These are phyloP conservation scores for Petrolisthes cinctipes DNA, from an alignment of 2,888 invertebrate species.

Conservation along the genomic window DNA sequence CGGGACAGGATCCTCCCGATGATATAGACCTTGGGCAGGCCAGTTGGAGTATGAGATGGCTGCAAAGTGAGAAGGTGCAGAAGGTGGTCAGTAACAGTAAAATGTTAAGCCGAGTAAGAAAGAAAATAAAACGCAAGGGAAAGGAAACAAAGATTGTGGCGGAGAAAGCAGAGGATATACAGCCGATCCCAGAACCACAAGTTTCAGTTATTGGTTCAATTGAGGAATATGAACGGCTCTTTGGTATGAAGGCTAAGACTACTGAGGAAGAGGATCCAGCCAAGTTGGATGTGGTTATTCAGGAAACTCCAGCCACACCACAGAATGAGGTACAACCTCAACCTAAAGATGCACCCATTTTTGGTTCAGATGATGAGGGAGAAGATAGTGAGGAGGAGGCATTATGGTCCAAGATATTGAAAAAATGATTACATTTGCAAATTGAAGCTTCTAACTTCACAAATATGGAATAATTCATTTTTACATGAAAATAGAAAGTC, in stretches of 20 bases:
- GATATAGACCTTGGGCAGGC: conserved; percentile 52
- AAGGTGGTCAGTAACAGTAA: conserved; percentile 67
- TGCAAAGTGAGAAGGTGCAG: conserved; percentile 67
- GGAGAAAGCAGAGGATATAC: conserved; percentile 40
- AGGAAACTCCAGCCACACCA: conserved; percentile 6
- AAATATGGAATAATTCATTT: too few relatives aligned
- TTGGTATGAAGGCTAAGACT: conserved; percentile 66
- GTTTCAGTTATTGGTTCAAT: conserved; percentile 68
- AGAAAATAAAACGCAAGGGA: conserved; percentile 65
- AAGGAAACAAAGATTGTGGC: conserved; percentile 49
- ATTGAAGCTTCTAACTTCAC: too few relatives aligned
- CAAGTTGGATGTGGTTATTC: background rate
- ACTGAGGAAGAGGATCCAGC: background rate
- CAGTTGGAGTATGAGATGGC: conserved; percentile 68
- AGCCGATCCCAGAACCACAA: conserved; percentile 29
- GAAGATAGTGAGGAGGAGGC: conserved; percentile 65
- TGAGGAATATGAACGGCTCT: conserved; percentile 67
- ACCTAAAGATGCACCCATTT: conserved; percentile 3
- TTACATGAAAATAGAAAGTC: too few relatives aligned
- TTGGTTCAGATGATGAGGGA: conserved; percentile 58
- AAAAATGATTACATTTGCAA: conserved; percentile 23
- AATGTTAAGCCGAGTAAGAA: conserved; percentile 67
- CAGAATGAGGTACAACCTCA: background rate
- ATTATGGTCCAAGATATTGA: conserved; percentile 64
- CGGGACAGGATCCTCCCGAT: conserved; percentile 33